Base-by-base conservation (phyloP, 1,140 invertebrate species). In the Diploscapter pachys region DNA sequence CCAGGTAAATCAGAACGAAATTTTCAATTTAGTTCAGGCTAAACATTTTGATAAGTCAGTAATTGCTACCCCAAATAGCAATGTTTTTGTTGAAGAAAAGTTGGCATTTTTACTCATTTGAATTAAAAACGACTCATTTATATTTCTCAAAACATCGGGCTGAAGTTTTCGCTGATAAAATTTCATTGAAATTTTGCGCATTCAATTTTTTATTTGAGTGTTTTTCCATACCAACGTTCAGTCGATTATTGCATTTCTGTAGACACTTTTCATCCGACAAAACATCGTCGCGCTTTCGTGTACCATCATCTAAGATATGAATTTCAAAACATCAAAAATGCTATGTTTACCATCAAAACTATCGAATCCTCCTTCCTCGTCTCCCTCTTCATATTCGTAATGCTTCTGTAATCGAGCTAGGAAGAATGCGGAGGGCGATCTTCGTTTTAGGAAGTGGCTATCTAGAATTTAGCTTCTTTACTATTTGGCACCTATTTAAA, bases 181-280 rank as follows among this genome's bases (percentile, higher is more conserved):
- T 31, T 31, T 31, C 31, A 31, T 31, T 31, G 31, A 31, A 31
- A 31, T 31, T 31, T 31, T 31, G 31, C 31, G 31, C 31, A 31
- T 31, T 31, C 31, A 31, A 31, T 31, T 31, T 31, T 31, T 31
- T 31, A 31, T 31, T 31, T 31, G 31, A 31, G 31, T 31, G 31
- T 31, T 31, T 31, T 31, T 31, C 31, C 81, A 72, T 67, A 76
- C 56, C 81, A 50, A 72, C 72, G 50, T 71, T 75, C 50, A 85
- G 71, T 31, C 79, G 66, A 54, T 84, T 80, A 73, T 85, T 85
- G 66, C 83, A 85, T 67, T 71, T 71, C 63, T 77, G 61, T 61
- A 85, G 84, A 78, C 83, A 85, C 54, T 77, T 73, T 13, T 59
- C 73, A 77, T 85, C 82, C 53, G 81, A 79, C 54, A 76, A 66